Percentiles rank a stretch among this genome's conserved stretches.
These are phyloP conservation scores for Palythoa grandiflora DNA, from an alignment of 92 coral and sea anemone species.

Conservation along the genomic window DNA sequence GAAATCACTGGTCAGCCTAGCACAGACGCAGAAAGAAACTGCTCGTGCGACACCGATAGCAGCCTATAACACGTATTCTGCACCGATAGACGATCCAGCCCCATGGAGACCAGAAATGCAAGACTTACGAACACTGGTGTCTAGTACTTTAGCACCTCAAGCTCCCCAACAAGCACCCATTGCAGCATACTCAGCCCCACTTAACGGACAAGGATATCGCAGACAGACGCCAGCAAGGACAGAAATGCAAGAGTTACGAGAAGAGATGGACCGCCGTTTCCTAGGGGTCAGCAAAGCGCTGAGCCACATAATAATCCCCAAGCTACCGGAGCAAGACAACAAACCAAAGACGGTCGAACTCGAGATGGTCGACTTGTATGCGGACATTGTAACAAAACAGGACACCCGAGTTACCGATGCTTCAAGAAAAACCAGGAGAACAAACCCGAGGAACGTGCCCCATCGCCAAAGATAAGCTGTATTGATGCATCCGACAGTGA, in stretches of 20 bases:
- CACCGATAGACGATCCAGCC: background rate
- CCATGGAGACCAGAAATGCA: background rate
- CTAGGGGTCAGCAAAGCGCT: too few species aligned
- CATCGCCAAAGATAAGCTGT: too few species aligned
- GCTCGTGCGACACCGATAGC: background rate
- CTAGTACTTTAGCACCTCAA: background rate
- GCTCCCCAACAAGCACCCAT: background rate
- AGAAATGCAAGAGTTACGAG: background rate
- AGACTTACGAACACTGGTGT: background rate
- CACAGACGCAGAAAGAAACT: background rate
- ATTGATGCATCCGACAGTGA: too few species aligned
- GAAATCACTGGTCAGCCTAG: conserved; percentile 4
- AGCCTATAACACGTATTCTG: background rate
- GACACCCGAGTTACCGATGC: background rate
- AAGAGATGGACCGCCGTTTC: too few species aligned
- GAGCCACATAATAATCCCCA: too few species aligned
- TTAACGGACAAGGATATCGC: conserved; percentile 1
- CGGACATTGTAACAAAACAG: background rate
- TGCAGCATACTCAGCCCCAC: background rate
- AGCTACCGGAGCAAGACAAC: background rate
- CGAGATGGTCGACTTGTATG: conserved; percentile 1
- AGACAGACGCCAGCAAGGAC: conserved; percentile 3
- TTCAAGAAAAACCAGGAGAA: background rate
- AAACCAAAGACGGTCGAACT: background rate
- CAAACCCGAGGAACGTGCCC: too few species aligned